Conservation (phyloP, 2,888 invertebrate genomes). For the Ophion costatus region DNA sequence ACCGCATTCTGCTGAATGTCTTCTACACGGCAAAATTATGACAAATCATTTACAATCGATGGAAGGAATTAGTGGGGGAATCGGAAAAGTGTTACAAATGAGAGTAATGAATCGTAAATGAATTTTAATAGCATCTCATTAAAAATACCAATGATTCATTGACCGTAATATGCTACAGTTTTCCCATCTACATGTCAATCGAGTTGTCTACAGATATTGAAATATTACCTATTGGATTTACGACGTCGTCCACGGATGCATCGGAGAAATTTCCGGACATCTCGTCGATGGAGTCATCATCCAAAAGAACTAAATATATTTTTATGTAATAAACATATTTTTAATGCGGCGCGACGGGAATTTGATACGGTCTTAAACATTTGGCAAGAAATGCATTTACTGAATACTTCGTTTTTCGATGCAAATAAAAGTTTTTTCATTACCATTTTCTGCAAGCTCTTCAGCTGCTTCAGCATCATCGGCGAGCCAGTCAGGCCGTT, state of each 20-base stretch:
- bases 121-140: too few relatives aligned
- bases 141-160: too few relatives aligned
- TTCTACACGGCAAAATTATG: constrained; percentile 5
- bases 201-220: not conserved
- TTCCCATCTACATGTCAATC: not conserved
- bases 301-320: not conserved
- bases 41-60: not conserved
- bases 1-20: not conserved
- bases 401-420: not conserved
- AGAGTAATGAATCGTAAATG: not conserved
- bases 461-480: constrained; percentile 16
- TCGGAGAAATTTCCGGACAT: not conserved
- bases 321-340: not conserved
- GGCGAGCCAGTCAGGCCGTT: constrained; percentile 26
- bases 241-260: not conserved
- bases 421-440: not conserved
- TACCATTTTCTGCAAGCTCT: not conserved
- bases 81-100: not conserved
- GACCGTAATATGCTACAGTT: not conserved
- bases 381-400: constrained; percentile 8
- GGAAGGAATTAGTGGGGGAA: not conserved
- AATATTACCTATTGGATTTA: not conserved
- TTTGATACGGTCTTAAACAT: not conserved
- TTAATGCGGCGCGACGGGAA: too few relatives aligned
- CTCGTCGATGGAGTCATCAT: not conserved